Conservation (phyloP, 2,888 invertebrate genomes). For the Oligia strigilis region DNA sequence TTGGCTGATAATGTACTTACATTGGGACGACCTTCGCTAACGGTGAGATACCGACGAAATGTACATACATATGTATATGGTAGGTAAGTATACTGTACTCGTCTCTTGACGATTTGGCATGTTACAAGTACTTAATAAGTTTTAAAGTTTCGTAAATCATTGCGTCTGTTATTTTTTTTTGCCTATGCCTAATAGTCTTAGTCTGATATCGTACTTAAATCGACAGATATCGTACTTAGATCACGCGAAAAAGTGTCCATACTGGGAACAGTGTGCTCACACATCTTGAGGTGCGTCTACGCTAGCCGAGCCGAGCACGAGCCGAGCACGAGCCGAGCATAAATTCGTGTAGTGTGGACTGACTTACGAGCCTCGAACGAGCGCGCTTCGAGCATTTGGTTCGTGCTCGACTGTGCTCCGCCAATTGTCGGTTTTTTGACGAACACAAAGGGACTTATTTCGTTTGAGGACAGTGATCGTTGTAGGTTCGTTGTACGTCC, state of each 20-base stretch:
- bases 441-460: no score
- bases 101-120: not conserved
- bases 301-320: no score
- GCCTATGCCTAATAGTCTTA: not conserved
- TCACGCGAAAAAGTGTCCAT: not conserved
- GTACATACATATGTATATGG: not conserved
- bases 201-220: not conserved
- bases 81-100: not conserved
- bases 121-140: not conserved
- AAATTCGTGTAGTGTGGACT: no score
- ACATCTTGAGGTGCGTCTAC: not conserved
- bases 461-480: no score
- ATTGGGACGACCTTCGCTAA: constrained; percentile 26
- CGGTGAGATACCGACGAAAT: not conserved
- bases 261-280: not conserved
- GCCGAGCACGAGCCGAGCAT: no score
- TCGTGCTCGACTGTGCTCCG: no score
- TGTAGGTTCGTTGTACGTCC: no score
- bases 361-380: no score
- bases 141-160: not conserved
- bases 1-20: constrained; percentile 27
- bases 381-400: no score
- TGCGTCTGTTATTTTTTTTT: not conserved
- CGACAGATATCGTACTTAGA: not conserved
- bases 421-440: no score